phyloP scores from a whole-genome alignment of 2,113 vertebrate genomes.

The Otolemur garnettii region DNA sequence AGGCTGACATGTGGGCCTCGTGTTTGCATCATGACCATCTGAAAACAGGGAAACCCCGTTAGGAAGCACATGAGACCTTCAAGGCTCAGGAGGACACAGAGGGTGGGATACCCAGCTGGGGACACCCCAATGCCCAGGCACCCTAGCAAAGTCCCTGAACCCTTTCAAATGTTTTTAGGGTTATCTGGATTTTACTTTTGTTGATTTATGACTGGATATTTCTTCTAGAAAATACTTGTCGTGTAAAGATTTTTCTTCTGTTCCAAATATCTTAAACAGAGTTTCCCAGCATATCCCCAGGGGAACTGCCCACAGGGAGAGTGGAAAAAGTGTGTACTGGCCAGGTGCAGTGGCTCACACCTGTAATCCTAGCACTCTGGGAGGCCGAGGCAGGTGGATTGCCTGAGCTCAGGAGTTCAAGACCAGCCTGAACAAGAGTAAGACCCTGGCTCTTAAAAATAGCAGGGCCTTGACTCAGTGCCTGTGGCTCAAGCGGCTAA shows the following conservation, averaged over 20 bases:
- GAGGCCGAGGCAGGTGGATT: no score
- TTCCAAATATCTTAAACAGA: not conserved
- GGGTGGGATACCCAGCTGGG: not conserved
- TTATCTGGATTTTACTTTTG: conserved; percentile 5
- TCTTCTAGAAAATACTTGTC: not conserved
- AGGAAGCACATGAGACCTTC: not conserved
- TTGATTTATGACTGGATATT: not conserved
- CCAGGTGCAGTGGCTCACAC: no score
- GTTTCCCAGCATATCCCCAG: not conserved
- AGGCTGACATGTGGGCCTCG: not conserved
- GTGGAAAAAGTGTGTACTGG: not conserved
- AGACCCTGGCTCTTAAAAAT: no score
- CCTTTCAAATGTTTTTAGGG: not conserved
- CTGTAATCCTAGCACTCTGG: no score
- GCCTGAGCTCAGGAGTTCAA: no score
- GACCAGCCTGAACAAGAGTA: no score
- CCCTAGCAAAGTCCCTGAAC: not conserved
- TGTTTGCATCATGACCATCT: not conserved
- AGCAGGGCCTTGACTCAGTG: no score
- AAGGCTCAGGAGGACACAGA: not conserved
- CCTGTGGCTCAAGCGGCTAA: no score
- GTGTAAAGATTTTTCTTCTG: not conserved
- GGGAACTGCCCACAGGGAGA: not conserved
- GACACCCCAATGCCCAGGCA: not conserved
- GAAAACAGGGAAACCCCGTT: not conserved